Evolutionary conservation across 2,797 vertebrate species (phyloP).

Genomic region (Amphiprion clarkii): DNA sequence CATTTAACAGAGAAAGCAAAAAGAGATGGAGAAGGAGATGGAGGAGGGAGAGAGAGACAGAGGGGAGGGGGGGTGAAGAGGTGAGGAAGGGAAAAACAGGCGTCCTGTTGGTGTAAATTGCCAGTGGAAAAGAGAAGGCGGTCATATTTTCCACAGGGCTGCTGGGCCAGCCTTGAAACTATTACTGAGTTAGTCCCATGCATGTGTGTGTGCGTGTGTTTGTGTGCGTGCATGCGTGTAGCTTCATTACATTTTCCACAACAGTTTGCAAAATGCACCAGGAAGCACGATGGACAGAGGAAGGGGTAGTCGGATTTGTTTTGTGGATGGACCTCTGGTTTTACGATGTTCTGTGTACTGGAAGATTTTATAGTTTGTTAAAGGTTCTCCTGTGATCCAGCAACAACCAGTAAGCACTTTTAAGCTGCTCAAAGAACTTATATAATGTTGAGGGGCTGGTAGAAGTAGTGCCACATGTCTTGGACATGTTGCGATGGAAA

Average conservation of each 20-base stretch:
- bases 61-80: constrained; percentile 3
- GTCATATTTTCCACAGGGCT: constrained; percentile 82
- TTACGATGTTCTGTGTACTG: neutral
- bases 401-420: constrained; percentile 2
- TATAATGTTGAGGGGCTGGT: too few species aligned
- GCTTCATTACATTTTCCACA: constrained; percentile 81
- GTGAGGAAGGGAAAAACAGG: constrained; percentile 63
- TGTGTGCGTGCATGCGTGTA: constrained; percentile 37
- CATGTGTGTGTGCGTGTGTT: constrained; percentile 42
- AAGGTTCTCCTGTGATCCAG: constrained; percentile 20
- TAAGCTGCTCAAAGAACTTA: neutral
- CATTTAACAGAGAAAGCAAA: constrained; percentile 55
- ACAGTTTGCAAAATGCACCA: constrained; percentile 76
- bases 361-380: constrained; percentile 10
- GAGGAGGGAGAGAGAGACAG: neutral
- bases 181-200: constrained; percentile 73
- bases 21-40: constrained; percentile 14
- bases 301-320: constrained; percentile 20
- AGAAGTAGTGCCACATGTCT: neutral
- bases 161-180: constrained; percentile 78
- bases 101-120: constrained; percentile 81
- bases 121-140: constrained; percentile 79
- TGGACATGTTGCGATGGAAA: neutral
- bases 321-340: constrained; percentile 29
- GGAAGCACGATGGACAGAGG: constrained; percentile 65